Conservation (phyloP, 2,888 invertebrate species). For the Notodonta ziczac region DNA sequence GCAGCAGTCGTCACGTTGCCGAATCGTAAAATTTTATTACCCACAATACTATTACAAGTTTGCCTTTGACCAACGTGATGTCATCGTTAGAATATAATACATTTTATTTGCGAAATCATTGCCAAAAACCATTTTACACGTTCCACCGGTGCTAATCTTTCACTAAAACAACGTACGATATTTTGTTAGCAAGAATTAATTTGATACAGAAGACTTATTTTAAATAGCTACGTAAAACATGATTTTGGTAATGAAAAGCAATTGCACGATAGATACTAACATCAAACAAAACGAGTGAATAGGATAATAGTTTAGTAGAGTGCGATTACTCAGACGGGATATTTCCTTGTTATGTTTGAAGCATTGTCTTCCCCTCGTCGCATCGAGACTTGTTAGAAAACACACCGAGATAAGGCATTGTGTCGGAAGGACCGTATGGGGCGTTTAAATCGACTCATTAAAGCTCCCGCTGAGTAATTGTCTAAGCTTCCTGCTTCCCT, state of each 20-base stretch:
- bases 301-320: slow-evolving; percentile 44
- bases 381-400: slow-evolving; percentile 60
- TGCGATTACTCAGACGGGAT: slow-evolving; percentile 68
- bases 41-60: slow-evolving; percentile 45
- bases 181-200: slow-evolving; percentile 16
- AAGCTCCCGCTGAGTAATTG: slow-evolving; percentile 63
- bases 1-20: slow-evolving; percentile 38
- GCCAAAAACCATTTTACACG: slow-evolving; percentile 40
- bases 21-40: slow-evolving; percentile 61
- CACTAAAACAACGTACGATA: slow-evolving; percentile 12
- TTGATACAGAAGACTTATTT: slow-evolving; percentile 6
- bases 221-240: too few species aligned
- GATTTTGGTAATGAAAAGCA: too few species aligned
- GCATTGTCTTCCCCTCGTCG: slow-evolving; percentile 64
- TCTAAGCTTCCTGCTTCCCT: slow-evolving; percentile 57
- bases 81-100: slow-evolving; percentile 48
- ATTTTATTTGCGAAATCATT: slow-evolving; percentile 36
- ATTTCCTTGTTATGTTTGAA: slow-evolving; percentile 72
- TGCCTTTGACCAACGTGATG: slow-evolving; percentile 52
- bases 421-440: slow-evolving; percentile 61
- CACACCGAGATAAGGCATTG: slow-evolving; percentile 58
- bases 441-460: slow-evolving; percentile 70
- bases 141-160: slow-evolving; percentile 22
- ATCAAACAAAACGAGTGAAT: slow-evolving; percentile 9
- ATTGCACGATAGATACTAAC: too few species aligned